phyloP scores from a whole-genome alignment of 2,113 vertebrate genomes.

The Bubalus kerabau region DNA sequence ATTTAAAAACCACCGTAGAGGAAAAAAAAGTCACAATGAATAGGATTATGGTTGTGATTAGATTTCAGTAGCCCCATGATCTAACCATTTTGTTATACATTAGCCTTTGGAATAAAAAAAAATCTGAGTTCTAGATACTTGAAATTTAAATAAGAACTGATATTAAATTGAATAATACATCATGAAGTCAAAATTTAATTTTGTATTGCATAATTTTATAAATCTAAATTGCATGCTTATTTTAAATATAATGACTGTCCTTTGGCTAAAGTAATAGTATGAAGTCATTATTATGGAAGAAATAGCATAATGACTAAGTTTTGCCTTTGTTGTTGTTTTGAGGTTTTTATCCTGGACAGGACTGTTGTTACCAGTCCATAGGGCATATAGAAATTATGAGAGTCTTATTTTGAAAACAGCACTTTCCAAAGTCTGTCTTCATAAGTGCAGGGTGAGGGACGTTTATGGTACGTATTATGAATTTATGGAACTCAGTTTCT shows the following conservation, averaged over 20 bases:
- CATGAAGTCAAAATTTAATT: background rate
- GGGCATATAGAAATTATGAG: background rate
- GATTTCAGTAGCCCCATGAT: background rate
- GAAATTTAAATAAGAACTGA: constrained; percentile 42
- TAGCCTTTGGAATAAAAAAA: background rate
- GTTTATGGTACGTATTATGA: background rate
- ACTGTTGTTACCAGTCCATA: background rate
- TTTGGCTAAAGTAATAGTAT: background rate
- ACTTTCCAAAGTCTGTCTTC: background rate
- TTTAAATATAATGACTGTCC: background rate
- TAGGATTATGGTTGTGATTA: background rate
- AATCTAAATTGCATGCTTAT: constrained; percentile 11
- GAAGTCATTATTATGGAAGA: background rate
- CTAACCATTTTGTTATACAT: background rate
- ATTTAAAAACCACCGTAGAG: background rate
- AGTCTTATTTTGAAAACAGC: background rate
- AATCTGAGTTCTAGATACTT: background rate
- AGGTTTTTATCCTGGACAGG: background rate
- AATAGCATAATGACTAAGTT: background rate
- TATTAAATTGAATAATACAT: background rate
- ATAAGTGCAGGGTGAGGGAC: background rate
- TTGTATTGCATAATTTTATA: background rate
- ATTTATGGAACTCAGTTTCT: background rate
- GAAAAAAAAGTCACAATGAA: background rate
- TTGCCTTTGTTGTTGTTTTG: background rate